Base-by-base conservation (phyloP, 2,113 vertebrate species). In the Numida meleagris region DNA sequence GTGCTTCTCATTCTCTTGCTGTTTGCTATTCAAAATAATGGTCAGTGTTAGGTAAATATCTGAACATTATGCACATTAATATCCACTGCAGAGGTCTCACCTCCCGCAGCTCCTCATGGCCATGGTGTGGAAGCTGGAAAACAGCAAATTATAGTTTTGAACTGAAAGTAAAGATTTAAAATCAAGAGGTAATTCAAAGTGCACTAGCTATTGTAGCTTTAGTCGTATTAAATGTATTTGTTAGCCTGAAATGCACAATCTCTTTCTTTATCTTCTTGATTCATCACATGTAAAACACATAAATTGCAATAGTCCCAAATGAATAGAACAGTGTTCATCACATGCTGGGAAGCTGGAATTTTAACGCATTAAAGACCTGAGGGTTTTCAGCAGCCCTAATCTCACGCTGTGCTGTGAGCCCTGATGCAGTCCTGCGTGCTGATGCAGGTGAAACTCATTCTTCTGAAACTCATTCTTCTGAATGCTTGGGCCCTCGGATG, bases 151-250 rank as follows among this genome's bases (percentile, higher is more conserved):
- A 34, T 13, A 79, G 29, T 17, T 83, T 70, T 38, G 42, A 33
- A 34, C 2, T 29, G 31, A 51, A 74, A 79, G 29, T 27, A 58
- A 77, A 72, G 27, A 18, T 62, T 61, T 67, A 31, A 58, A 46
- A 55, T 67, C 61, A 82, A 68, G 19, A 66, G 14, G 11, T 79
- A 90, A 53, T 75, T 86, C 38, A 27, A 75, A 83, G 33, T 24
- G 3, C 43, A 23, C 5, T 63, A 13, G 43, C 73, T 31, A 8
- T 34, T 66, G n/a, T 31, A 42, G 29, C 9, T 24, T 48, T 74
- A 25, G 11, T n/a, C 1, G 2, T 33, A 4, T 68, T n/a, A 53
- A 71, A 23, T 21, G n/a, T 17, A 0, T 0, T 0, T 2, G 7
- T 8, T 65, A 19, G 12, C 13, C 43, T 15, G 14, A 73, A 58